Evolutionary conservation across 2,888 invertebrate genomes (phyloP).

Genomic region (Drosophila affinis): DNA sequence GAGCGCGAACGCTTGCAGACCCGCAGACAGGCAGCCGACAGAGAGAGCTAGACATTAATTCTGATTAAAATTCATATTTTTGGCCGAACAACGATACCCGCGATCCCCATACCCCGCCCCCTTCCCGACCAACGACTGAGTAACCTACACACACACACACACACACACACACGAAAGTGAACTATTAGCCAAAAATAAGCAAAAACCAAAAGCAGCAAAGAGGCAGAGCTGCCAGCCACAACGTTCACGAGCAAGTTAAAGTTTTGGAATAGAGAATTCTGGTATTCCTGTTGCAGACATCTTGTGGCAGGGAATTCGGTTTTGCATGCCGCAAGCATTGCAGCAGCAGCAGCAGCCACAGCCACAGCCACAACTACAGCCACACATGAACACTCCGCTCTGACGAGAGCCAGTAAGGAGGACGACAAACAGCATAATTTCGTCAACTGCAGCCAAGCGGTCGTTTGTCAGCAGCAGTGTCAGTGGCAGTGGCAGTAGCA

Average conservation of each 20-base stretch:
- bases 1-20: conserved; percentile 32
- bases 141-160: conserved; percentile 18
- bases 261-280: conserved; percentile 10
- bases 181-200: conserved; percentile 40
- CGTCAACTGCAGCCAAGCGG: conserved; percentile 63
- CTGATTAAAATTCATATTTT: conserved; percentile 57
- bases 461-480: conserved; percentile 60
- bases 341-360: conserved; percentile 29
- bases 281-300: conserved; percentile 28
- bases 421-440: conserved; percentile 50
- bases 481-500: conserved; percentile 32
- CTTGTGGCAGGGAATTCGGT: conserved; percentile 29
- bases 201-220: conserved; percentile 3
- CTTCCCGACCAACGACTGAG: conserved; percentile 22
- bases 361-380: too few relatives aligned
- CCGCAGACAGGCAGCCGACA: conserved; percentile 33
- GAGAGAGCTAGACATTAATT: conserved; percentile 53
- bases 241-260: conserved; percentile 22
- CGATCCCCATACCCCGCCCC: conserved; percentile 3
- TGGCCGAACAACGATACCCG: background rate
- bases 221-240: conserved; percentile 2
- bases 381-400: conserved; percentile 70
- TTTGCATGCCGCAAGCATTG: conserved; percentile 63
- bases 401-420: conserved; percentile 50
- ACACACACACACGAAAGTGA: conserved; percentile 28